Conservation (phyloP, 2,888 invertebrate genomes). For the Micoletzkya japonica region DNA sequence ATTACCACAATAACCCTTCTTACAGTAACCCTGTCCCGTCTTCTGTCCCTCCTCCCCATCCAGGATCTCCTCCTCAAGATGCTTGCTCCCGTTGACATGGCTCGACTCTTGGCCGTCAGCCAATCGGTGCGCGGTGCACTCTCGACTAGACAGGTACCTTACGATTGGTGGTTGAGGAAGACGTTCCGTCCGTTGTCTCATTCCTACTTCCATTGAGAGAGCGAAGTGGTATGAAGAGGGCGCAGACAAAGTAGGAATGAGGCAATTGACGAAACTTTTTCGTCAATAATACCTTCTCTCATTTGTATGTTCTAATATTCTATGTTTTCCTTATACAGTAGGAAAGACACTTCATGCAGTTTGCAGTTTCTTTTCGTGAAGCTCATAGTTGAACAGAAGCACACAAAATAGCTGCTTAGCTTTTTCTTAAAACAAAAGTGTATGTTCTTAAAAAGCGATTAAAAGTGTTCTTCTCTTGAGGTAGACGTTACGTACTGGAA, state of each 20-base stretch:
- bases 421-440: background rate
- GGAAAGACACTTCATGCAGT: too few species aligned
- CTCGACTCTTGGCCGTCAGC: background rate
- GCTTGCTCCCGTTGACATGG: background rate
- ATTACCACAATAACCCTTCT: too few species aligned
- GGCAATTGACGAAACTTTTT: too few species aligned
- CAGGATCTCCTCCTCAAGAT: background rate
- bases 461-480: background rate
- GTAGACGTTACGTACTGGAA: conserved; percentile 26
- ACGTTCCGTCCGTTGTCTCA: too few species aligned
- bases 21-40: conserved; percentile 22
- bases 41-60: conserved; percentile 18
- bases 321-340: too few species aligned
- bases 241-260: too few species aligned
- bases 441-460: background rate
- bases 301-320: too few species aligned
- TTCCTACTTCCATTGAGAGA: too few species aligned
- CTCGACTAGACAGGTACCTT: conserved; percentile 6
- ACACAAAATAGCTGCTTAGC: background rate
- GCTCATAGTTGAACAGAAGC: background rate
- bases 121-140: conserved; percentile 9
- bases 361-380: too few species aligned
- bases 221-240: too few species aligned
- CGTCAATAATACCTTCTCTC: too few species aligned
- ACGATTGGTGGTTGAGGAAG: too few species aligned